phyloP scores from a whole-genome alignment of 2,888 invertebrate genomes.

The Lacanobia wlatinum region DNA sequence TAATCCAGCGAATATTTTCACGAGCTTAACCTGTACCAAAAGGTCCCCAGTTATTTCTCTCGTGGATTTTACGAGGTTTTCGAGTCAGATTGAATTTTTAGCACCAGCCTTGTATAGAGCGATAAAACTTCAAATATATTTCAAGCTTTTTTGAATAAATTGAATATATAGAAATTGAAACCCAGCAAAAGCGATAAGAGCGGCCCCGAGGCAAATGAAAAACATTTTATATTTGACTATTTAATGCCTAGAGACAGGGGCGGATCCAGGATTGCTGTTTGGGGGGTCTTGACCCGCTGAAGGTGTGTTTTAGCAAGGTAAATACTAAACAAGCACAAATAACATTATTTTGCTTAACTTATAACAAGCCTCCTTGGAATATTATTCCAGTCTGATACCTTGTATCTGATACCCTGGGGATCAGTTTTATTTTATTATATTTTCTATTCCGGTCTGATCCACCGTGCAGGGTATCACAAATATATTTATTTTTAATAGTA shows the following conservation, averaged over 20 bases:
- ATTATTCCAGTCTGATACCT: no score
- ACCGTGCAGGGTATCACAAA: no score
- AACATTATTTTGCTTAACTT: no score
- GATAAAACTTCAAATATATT: conserved; percentile 50
- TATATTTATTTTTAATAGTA: no score
- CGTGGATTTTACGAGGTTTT: conserved; percentile 36
- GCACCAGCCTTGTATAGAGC: conserved; percentile 20
- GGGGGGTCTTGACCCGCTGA: no score
- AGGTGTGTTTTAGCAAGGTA: no score
- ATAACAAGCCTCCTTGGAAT: no score
- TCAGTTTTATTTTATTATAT: no score
- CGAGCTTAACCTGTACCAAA: conserved; percentile 18
- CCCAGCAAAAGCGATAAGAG: conserved; percentile 22
- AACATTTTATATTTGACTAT: conserved; percentile 28
- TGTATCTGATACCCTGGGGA: no score
- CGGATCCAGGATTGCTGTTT: no score
- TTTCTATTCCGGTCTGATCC: no score
- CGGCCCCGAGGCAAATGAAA: conserved; percentile 24
- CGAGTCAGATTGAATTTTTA: conserved; percentile 43
- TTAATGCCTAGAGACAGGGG: neutral
- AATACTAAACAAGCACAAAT: no score
- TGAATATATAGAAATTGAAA: conserved; percentile 41
- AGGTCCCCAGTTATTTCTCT: conserved; percentile 30
- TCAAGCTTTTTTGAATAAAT: conserved; percentile 48
- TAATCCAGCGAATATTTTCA: conserved; percentile 12